Conservation (phyloP, 2,113 vertebrate genomes). For the Rattus rattus region DNA sequence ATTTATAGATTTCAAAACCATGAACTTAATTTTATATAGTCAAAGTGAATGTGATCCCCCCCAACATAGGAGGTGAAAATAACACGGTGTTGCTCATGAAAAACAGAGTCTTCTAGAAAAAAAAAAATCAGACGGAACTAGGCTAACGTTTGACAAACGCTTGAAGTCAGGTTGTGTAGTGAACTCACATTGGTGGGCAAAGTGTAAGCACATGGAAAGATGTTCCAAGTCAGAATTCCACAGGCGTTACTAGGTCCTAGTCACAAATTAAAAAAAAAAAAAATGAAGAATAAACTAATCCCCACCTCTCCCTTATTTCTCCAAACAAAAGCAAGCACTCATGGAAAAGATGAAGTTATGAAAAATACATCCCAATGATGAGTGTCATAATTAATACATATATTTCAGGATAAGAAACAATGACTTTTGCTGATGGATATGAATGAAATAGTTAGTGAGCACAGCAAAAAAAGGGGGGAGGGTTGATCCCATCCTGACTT, state of each 20-base stretch:
- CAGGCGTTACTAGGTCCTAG: neutral
- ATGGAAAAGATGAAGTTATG: neutral
- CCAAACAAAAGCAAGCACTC: constrained; percentile 19
- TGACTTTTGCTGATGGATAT: neutral
- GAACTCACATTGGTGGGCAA: neutral
- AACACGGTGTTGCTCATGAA: neutral
- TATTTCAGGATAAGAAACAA: neutral
- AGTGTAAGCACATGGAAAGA: neutral
- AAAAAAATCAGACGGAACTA: neutral
- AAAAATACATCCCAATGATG: constrained; percentile 5
- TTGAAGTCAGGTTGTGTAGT: neutral
- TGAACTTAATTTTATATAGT: neutral
- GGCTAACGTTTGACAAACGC: neutral
- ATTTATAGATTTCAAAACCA: neutral
- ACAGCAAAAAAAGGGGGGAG: neutral
- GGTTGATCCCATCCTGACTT: neutral
- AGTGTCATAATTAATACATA: neutral
- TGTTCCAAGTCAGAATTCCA: constrained; percentile 3
- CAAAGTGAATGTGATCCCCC: neutral
- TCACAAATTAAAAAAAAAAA: constrained; percentile 23
- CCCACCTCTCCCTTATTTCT: neutral
- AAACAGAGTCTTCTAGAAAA: neutral
- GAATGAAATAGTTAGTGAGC: neutral
- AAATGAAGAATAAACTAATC: neutral
- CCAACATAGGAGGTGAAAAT: neutral